A percentile compares a stretch with the other conserved stretches of the same genome.
These are phyloP conservation scores for Epizoanthus fatuus DNA, from an alignment of 92 coral and sea anemone species.

Conservation along the genomic window DNA sequence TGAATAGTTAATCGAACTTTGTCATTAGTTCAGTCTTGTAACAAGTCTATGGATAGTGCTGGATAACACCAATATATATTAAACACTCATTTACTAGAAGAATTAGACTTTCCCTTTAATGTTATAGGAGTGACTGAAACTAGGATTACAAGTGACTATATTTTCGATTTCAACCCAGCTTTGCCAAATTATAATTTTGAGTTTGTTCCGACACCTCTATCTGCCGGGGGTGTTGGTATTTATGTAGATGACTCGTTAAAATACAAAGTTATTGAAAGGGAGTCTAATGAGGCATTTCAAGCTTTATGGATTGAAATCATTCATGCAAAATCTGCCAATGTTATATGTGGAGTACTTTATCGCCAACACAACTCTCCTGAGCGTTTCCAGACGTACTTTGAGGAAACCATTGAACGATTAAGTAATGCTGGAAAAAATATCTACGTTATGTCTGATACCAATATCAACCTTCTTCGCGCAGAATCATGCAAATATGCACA, in stretches of 20 bases:
- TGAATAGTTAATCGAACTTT: too few species aligned
- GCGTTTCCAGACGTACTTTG: constrained; percentile 54
- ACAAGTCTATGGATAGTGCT: too few species aligned
- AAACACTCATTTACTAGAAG: constrained; percentile 2
- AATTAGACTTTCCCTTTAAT: constrained; percentile 6
- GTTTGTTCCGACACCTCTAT: constrained; percentile 57
- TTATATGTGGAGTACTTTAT: constrained; percentile 60
- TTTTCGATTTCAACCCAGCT: not conserved
- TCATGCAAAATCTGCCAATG: constrained; percentile 30
- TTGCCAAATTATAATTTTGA: constrained; percentile 50
- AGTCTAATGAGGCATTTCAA: constrained; percentile 49
- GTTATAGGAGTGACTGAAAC: constrained; percentile 49
- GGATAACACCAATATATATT: too few species aligned
- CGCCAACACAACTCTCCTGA: constrained; percentile 58
- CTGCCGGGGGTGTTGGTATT: constrained; percentile 67
- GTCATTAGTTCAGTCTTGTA: too few species aligned
- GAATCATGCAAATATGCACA: not conserved
- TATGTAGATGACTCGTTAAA: constrained; percentile 35
- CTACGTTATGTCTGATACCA: not conserved
- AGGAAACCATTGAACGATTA: constrained; percentile 23
- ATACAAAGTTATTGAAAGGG: constrained; percentile 28
- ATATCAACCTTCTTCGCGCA: not conserved
- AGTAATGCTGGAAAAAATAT: constrained; percentile 10
- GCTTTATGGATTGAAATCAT: constrained; percentile 61
- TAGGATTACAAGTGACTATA: not conserved